Percentiles rank a stretch among this genome's conserved stretches.
These are phyloP conservation scores for Himalopsyche kuldschensis DNA, from an alignment of 2,888 invertebrate genomes.

Conservation along the genomic window DNA sequence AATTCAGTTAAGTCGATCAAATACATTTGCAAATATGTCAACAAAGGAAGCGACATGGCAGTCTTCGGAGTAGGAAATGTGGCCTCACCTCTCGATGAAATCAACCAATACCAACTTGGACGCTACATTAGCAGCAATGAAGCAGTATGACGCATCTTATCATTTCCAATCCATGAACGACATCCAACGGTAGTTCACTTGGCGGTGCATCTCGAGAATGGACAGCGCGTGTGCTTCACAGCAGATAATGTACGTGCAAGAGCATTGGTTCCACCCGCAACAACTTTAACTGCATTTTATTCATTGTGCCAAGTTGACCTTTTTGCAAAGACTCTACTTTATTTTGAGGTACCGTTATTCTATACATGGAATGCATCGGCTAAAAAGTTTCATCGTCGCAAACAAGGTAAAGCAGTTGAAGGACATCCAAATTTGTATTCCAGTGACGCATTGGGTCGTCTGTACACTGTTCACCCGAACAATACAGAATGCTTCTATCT, in stretches of 20 bases:
- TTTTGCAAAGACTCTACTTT: conserved; percentile 3
- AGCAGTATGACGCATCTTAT: conserved; percentile 6
- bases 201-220: neutral
- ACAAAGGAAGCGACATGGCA: neutral
- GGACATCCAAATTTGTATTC: conserved; percentile 29
- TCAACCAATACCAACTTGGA: neutral
- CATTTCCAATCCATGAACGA: neutral
- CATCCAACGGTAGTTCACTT: neutral
- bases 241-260: neutral
- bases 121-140: conserved; percentile 8
- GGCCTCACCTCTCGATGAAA: neutral
- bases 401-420: conserved; percentile 22
- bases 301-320: neutral
- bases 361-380: neutral
- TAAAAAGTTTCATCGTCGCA: neutral
- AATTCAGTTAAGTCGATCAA: conserved; percentile 43
- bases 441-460: conserved; percentile 22
- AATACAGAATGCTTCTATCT: neutral
- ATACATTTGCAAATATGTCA: neutral
- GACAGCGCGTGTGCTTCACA: neutral
- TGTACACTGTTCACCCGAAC: conserved; percentile 11
- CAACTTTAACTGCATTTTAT: neutral
- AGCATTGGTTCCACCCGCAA: neutral
- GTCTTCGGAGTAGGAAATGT: neutral
- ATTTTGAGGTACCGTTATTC: neutral